Conservation (phyloP, 2,888 invertebrate genomes). For the Idaea straminata region DNA sequence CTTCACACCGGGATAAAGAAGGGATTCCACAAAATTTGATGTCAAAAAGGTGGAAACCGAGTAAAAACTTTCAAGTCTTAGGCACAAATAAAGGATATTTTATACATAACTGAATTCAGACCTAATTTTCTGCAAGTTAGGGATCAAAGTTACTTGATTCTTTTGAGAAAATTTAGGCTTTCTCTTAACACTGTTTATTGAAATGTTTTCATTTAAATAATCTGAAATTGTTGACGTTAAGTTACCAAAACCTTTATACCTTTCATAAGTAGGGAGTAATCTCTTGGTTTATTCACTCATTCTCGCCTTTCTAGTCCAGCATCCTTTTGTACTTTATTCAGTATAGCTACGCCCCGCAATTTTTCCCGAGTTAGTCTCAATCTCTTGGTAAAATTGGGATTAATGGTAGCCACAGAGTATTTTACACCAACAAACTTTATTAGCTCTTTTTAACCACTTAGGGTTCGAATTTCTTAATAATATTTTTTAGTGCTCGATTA, state of each 20-base stretch:
- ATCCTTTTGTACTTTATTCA: no score
- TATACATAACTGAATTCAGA: background rate
- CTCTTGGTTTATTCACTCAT: background rate
- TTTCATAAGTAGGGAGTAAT: background rate
- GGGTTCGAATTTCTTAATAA: no score
- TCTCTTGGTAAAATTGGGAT: no score
- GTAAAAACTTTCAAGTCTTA: conserved; percentile 24
- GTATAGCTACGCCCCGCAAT: no score
- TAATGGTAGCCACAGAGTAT: no score
- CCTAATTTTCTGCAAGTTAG: background rate
- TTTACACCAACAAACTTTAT: no score
- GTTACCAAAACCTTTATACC: background rate
- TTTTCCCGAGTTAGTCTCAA: no score
- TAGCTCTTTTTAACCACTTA: no score
- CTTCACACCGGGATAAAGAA: conserved; percentile 28
- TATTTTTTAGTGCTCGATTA: no score
- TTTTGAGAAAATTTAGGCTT: background rate
- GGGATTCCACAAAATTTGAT: conserved; percentile 30
- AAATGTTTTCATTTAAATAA: background rate
- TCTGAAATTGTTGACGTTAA: background rate
- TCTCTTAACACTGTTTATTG: background rate
- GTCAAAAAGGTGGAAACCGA: conserved; percentile 28
- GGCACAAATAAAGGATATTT: background rate
- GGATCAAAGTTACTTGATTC: background rate
- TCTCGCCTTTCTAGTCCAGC: no score